Conservation (phyloP, 2,113 vertebrate species). For the Apistogramma diplotaenia region DNA sequence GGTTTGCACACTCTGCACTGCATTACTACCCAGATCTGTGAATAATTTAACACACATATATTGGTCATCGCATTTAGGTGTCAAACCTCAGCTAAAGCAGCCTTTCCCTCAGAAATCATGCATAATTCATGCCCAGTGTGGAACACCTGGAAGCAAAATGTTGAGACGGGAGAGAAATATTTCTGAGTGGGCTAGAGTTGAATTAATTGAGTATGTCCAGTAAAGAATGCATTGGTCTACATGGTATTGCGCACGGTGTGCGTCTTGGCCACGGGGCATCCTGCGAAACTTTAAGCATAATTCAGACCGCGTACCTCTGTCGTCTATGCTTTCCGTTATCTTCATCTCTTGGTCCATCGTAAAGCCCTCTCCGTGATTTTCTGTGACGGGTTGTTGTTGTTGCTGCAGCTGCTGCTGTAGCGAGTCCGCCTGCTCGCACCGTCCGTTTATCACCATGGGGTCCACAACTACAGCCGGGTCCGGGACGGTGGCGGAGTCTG, state of each 20-base stretch:
- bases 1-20: not conserved
- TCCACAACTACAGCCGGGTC: conserved; percentile 69
- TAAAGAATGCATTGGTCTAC: not conserved
- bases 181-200: not conserved
- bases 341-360: conserved; percentile 80
- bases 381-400: conserved; percentile 23
- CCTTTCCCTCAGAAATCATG: not conserved
- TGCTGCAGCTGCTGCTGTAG: conserved; percentile 28
- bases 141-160: not conserved
- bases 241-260: conserved; percentile 12
- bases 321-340: conserved; percentile 74
- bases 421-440: conserved; percentile 55
- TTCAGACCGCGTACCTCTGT: conserved; percentile 59
- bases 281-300: not conserved
- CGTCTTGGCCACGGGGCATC: not conserved
- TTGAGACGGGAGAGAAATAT: not conserved
- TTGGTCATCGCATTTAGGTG: not conserved
- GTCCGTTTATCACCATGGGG: conserved; percentile 71
- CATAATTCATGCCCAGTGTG: not conserved
- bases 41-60: not conserved
- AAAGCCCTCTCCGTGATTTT: conserved; percentile 40
- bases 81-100: not conserved
- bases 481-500: conserved; percentile 69
- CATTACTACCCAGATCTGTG: not conserved
- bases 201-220: not conserved